Conservation (phyloP, 1,140 invertebrate species). For the Drosophila takahashii region DNA sequence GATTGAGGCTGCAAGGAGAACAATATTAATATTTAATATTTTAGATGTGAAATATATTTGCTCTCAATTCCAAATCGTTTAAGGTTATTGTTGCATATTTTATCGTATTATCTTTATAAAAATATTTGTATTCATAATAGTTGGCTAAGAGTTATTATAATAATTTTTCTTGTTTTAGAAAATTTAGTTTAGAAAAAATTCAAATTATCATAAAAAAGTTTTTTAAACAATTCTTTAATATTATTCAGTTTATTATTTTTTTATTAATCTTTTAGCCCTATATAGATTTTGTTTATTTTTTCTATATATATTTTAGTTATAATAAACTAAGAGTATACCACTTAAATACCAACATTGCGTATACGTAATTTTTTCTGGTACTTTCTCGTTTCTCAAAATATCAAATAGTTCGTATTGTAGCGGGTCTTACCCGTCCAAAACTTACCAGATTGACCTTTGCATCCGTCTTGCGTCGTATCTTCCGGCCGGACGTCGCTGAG, state of each 20-base stretch:
- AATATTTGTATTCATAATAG: neutral
- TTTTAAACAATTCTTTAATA: too few relatives aligned
- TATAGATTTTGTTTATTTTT: too few relatives aligned
- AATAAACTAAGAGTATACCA: too few relatives aligned
- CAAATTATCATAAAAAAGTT: too few relatives aligned
- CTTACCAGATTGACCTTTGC: slow-evolving; percentile 83
- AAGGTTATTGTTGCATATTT: slow-evolving; percentile 2
- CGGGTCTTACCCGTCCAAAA: neutral
- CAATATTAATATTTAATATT: slow-evolving; percentile 14
- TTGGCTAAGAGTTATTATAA: neutral
- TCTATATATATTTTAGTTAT: too few relatives aligned
- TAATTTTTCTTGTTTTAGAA: neutral
- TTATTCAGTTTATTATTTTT: too few relatives aligned
- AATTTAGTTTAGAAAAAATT: too few relatives aligned
- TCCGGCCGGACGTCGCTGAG: slow-evolving; percentile 74
- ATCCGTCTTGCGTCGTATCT: slow-evolving; percentile 83
- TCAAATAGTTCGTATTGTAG: neutral
- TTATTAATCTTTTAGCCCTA: too few relatives aligned
- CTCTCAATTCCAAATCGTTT: slow-evolving; percentile 10
- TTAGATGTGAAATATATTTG: neutral
- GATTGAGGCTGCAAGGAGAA: slow-evolving; percentile 79
- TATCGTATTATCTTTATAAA: neutral
- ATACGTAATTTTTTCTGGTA: neutral
- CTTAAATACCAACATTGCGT: too few relatives aligned
- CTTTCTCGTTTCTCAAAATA: neutral